Percentiles rank a stretch among this genome's conserved stretches.
Conservation (phyloP, 2,797 vertebrate genomes). For the Enteromius paludinosus region DNA sequence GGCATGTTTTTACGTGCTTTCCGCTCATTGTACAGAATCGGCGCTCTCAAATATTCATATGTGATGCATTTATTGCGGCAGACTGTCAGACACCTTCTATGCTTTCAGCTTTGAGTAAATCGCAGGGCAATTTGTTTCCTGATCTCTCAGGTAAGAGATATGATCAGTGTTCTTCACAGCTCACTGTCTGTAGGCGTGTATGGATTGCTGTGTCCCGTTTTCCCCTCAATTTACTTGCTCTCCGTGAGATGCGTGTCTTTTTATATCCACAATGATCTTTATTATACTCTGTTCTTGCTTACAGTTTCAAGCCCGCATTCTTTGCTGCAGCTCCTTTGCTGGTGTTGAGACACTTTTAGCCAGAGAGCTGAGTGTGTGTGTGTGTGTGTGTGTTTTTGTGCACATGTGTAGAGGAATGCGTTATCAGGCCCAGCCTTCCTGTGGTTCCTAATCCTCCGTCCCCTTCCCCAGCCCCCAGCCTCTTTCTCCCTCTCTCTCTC, state of each 20-base stretch:
- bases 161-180: slow-evolving; percentile 8
- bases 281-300: slow-evolving; percentile 16
- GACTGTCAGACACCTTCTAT: not conserved
- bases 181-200: not conserved
- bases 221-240: not conserved
- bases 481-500: slow-evolving; percentile 15
- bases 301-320: slow-evolving; percentile 5
- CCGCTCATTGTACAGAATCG: not conserved
- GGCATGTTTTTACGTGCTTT: not conserved
- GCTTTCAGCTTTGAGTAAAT: not conserved
- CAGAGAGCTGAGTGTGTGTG: slow-evolving; percentile 13
- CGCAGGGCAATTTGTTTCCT: not conserved
- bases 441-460: slow-evolving; percentile 56
- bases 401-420: slow-evolving; percentile 55
- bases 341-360: slow-evolving; percentile 37
- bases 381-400: slow-evolving; percentile 26
- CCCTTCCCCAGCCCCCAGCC: slow-evolving; percentile 44
- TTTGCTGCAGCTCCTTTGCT: slow-evolving; percentile 1
- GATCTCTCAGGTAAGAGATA: slow-evolving; percentile 31
- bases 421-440: slow-evolving; percentile 64
- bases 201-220: not conserved
- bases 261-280: slow-evolving; percentile 23
- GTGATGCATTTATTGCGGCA: not conserved
- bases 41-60: not conserved
- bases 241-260: not conserved